Percentiles rank a stretch among this genome's conserved stretches.
These are phyloP conservation scores for Lysandra coridon DNA, from an alignment of 2,888 invertebrate genomes.

Conservation along the genomic window DNA sequence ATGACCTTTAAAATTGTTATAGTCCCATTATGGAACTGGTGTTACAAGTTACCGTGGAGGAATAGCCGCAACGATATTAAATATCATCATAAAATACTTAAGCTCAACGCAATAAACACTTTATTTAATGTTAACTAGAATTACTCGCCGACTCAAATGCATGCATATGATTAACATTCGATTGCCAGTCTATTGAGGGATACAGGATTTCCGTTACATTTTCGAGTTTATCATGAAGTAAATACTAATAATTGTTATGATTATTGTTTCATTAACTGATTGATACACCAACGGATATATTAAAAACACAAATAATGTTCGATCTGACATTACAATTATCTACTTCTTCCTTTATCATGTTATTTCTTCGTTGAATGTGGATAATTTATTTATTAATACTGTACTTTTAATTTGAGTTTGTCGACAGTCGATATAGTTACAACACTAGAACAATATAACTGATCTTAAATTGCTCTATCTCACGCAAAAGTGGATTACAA, in stretches of 20 bases:
- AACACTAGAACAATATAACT: conserved; percentile 38
- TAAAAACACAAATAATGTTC: neutral
- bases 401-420: neutral
- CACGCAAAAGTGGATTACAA: conserved; percentile 52
- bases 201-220: conserved; percentile 25
- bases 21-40: neutral
- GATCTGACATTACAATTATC: neutral
- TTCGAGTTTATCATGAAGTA: conserved; percentile 21
- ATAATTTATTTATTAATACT: neutral
- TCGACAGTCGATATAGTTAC: conserved; percentile 2
- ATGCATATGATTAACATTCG: conserved; percentile 17
- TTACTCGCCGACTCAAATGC: neutral
- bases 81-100: neutral
- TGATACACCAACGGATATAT: neutral
- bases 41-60: neutral
- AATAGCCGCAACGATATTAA: conserved; percentile 2
- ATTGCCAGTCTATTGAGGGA: conserved; percentile 16
- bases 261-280: neutral
- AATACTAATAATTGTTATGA: neutral
- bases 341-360: neutral
- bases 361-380: neutral
- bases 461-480: conserved; percentile 54
- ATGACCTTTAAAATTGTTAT: neutral
- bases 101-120: conserved; percentile 1
- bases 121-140: conserved; percentile 9